These are phyloP conservation scores for Neotoxoptera formosana DNA, from an alignment of 1,140 invertebrate species.

Conservation along the genomic window DNA sequence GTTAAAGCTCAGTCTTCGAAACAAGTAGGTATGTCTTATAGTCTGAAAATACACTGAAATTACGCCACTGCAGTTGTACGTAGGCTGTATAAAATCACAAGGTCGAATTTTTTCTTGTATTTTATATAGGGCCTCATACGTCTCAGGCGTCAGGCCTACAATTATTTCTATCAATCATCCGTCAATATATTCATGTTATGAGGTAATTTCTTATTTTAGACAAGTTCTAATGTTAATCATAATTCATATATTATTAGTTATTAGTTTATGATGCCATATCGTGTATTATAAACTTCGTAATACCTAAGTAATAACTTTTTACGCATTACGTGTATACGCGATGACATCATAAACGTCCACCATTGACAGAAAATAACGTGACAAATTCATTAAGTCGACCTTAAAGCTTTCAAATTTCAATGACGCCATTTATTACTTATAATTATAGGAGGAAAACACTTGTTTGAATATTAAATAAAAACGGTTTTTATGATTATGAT, in stretches of 20 bases:
- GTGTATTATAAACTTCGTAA: too few relatives aligned
- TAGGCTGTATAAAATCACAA: not conserved
- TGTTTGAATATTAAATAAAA: not conserved
- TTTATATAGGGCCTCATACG: not conserved
- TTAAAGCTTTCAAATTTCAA: not conserved
- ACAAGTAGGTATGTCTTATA: not conserved
- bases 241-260: not conserved
- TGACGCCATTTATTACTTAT: not conserved
- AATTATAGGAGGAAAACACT: not conserved
- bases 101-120: not conserved
- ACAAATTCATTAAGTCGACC: slow-evolving; percentile 10
- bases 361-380: not conserved
- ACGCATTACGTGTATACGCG: not conserved
- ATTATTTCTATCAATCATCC: not conserved
- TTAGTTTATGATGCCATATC: too few relatives aligned
- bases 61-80: not conserved
- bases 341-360: not conserved
- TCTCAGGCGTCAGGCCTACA: not conserved
- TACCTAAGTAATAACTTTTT: too few relatives aligned
- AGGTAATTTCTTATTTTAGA: not conserved
- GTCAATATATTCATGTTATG: not conserved
- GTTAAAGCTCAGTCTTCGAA: not conserved
- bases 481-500: not conserved
- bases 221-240: not conserved
- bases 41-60: not conserved